Evolutionary conservation across 2,888 invertebrate species (phyloP).

Genomic region (Charanyca ferruginea): DNA sequence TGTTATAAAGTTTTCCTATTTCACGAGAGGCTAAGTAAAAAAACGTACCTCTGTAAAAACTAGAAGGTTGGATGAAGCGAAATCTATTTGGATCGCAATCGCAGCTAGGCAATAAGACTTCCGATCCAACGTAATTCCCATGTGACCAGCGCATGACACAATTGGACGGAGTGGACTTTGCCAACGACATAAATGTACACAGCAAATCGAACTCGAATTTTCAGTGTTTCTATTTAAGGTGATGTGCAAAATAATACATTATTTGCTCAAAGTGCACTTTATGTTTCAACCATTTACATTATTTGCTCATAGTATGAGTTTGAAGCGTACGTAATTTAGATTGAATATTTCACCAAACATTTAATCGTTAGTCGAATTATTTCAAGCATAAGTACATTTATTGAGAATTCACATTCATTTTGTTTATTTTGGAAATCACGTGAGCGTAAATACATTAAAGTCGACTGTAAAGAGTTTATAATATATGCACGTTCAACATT

Average conservation of each 20-base stretch:
- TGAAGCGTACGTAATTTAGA: background rate
- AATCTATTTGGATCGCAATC: slow-evolving; percentile 45
- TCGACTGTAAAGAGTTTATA: no score
- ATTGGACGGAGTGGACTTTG: slow-evolving; percentile 32
- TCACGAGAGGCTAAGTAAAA: background rate
- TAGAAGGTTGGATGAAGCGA: slow-evolving; percentile 4
- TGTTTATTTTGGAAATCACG: background rate
- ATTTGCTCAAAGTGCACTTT: background rate
- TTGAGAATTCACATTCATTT: background rate
- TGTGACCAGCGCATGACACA: slow-evolving; percentile 37
- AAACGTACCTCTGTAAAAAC: slow-evolving; percentile 1
- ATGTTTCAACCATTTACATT: no score
- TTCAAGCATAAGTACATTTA: no score
- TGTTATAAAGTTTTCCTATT: background rate
- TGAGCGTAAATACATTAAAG: background rate
- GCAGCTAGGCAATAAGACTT: slow-evolving; percentile 35
- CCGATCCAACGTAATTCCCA: slow-evolving; percentile 43
- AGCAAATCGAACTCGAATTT: slow-evolving; percentile 5
- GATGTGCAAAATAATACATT: background rate
- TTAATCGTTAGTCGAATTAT: no score
- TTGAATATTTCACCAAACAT: background rate
- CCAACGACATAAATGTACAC: slow-evolving; percentile 15
- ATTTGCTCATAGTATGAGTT: no score
- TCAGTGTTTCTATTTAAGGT: background rate
- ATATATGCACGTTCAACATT: no score